A percentile compares a stretch with the other conserved stretches of the same genome.
phyloP scores from a whole-genome alignment of 1,140 invertebrate species.

The Drosophila quadrilineata region DNA sequence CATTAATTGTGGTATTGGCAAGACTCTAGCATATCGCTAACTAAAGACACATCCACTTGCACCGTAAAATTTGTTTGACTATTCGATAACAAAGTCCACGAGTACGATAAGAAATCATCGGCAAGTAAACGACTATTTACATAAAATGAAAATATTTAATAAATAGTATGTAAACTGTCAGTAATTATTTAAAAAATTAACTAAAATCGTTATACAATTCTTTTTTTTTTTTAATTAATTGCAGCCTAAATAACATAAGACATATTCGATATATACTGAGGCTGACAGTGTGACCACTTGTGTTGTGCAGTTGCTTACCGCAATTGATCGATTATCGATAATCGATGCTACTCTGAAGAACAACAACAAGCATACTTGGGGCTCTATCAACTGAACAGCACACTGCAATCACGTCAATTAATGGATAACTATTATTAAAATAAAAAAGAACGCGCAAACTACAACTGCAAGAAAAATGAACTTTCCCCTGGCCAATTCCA shows the following conservation, averaged over 20 bases:
- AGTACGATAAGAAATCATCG: constrained; percentile 27
- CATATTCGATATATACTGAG: too few species aligned
- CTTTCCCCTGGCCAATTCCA: constrained; percentile 82
- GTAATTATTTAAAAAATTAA: too few species aligned
- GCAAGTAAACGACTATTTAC: neutral
- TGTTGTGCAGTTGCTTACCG: neutral
- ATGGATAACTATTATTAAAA: constrained; percentile 19
- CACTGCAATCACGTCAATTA: constrained; percentile 31
- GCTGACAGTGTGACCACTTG: neutral
- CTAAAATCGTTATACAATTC: too few species aligned
- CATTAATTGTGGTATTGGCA: constrained; percentile 37
- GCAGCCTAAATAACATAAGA: too few species aligned
- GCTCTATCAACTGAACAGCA: constrained; percentile 32
- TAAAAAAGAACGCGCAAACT: neutral
- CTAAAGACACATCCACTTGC: constrained; percentile 20
- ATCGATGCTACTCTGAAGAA: constrained; percentile 11
- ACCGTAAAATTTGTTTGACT: constrained; percentile 27
- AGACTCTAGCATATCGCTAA: constrained; percentile 17
- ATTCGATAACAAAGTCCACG: constrained; percentile 34
- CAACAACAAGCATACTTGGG: constrained; percentile 34
- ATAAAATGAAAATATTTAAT: too few species aligned
- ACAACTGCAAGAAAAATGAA: constrained; percentile 54
- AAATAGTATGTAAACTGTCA: too few species aligned
- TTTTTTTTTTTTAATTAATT: too few species aligned
- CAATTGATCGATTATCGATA: constrained; percentile 14